Percentiles rank a stretch among this genome's conserved stretches.
These are phyloP conservation scores for Linurgus olivaceus DNA, from an alignment of 2,797 vertebrate genomes.

Conservation along the genomic window DNA sequence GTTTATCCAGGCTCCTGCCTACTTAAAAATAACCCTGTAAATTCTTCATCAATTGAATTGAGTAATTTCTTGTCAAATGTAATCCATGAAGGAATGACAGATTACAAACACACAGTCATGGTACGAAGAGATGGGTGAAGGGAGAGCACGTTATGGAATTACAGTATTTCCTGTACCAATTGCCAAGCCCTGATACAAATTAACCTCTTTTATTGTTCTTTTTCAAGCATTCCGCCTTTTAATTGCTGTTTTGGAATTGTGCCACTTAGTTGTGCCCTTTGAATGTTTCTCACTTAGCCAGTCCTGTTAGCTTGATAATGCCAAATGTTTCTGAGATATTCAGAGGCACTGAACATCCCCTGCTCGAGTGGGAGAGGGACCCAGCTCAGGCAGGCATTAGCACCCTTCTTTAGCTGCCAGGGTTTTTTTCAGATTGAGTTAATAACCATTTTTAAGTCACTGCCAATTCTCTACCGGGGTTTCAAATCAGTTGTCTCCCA, in stretches of 20 bases:
- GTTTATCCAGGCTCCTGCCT: background rate
- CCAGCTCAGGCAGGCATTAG: background rate
- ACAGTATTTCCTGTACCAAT: slow-evolving; percentile 40
- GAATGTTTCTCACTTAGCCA: slow-evolving; percentile 53
- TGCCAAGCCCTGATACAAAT: slow-evolving; percentile 30
- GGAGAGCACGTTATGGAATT: background rate
- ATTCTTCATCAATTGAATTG: background rate
- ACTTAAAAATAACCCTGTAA: background rate
- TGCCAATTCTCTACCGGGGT: background rate
- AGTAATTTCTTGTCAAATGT: background rate
- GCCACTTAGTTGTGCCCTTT: slow-evolving; percentile 51
- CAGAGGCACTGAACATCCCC: background rate
- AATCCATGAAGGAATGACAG: background rate
- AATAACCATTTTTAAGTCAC: slow-evolving; percentile 21
- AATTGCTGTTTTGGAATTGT: slow-evolving; percentile 62
- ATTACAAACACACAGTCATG: background rate
- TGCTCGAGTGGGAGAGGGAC: background rate
- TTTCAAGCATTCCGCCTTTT: slow-evolving; percentile 58
- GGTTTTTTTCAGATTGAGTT: background rate
- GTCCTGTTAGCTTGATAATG: slow-evolving; percentile 4
- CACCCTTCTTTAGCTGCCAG: slow-evolving; percentile 6
- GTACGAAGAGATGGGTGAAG: background rate
- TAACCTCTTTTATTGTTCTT: slow-evolving; percentile 61
- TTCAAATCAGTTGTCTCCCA: slow-evolving; percentile 31
- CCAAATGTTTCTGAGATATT: slow-evolving; percentile 35